Percentiles rank a stretch among this genome's conserved stretches.
These are phyloP conservation scores for Thalassophryne amazonica DNA, from an alignment of 2,797 vertebrate genomes.

Conservation along the genomic window DNA sequence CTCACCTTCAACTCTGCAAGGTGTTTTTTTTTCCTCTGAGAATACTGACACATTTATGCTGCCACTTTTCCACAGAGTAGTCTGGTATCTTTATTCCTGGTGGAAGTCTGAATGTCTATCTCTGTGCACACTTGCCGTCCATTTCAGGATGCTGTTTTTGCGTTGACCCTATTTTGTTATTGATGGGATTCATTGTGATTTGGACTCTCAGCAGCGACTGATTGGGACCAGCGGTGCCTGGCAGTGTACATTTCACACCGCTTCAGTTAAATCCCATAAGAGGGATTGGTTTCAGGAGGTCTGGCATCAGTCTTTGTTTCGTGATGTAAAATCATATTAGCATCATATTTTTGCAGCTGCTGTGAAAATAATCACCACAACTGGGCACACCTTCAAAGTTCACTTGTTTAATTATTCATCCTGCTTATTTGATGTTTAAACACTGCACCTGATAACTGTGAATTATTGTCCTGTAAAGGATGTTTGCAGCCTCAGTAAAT, in stretches of 20 bases:
- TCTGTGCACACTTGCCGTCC: constrained; percentile 41
- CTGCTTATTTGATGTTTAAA: constrained; percentile 72
- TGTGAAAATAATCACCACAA: constrained; percentile 58
- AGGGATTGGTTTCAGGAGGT: constrained; percentile 71
- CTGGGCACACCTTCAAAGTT: constrained; percentile 69
- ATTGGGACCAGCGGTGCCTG: constrained; percentile 45
- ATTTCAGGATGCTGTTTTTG: constrained; percentile 64
- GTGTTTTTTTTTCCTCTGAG: no score
- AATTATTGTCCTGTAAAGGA: constrained; percentile 69
- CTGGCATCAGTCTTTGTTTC: constrained; percentile 69
- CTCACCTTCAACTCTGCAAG: no score
- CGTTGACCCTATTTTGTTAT: constrained; percentile 54
- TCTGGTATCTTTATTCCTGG: constrained; percentile 57
- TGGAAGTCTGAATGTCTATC: constrained; percentile 40
- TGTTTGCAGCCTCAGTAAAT: constrained; percentile 75
- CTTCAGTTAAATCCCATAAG: constrained; percentile 72
- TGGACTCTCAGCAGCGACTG: constrained; percentile 49
- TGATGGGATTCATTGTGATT: constrained; percentile 64
- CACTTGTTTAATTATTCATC: constrained; percentile 72
- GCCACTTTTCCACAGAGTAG: constrained; percentile 11
- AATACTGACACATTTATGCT: no score
- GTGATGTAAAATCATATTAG: constrained; percentile 78
- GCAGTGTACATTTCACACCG: constrained; percentile 66
- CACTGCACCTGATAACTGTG: constrained; percentile 67
- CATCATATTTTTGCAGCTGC: constrained; percentile 66